Base-by-base conservation (phyloP, 2,888 invertebrate species). In the Lasioglossum leucozonium region DNA sequence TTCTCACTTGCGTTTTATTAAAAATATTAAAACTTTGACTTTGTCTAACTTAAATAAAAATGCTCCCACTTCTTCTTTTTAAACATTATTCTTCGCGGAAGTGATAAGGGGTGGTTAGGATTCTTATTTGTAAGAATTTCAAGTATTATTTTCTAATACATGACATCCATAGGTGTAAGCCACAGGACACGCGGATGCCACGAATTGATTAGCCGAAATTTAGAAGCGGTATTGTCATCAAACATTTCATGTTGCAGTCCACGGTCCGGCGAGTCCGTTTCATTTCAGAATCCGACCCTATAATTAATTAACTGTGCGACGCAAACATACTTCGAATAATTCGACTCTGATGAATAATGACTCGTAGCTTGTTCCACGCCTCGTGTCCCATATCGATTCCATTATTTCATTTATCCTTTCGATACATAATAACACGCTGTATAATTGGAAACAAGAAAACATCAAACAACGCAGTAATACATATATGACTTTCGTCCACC, bases 231-330 rank as follows among this genome's bases (percentile, higher is more conserved):
- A 13, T 26, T n/a, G 11, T 26, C 6, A 26, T 74, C 16, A 58
- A 58, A 55, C 13, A 72, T 51, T 73, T 47, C n/a, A 5, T 42
- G 58, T 22, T 65, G 26, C 30, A 22, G n/a, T 40, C 37, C 2
- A 26, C 55, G 18, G 22, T 69, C 58, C 67, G 16, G 4, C 11
- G 6, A 26, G 5, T 4, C 22, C 11, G 4, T n/a, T 30, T 4
- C 22, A 16, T 22, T 62, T 26, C 37, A 0, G 26, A 58, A 73
- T 34, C 30, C 58, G 73, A 16, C 26, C 8, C 26, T 30, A 18
- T 30, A 58, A 82, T 67, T 62, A 69, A 80, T 74, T 73, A 79
- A 34, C 47, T 37, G 18, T 13, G 18, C 30, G 8, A 11, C 10
- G 47, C 26, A n/a, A 26, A 0, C 18, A 26, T 16, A 0, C 16